Base-by-base conservation (phyloP, 64 coral and sea anemone genomes). In the Anthopleura sola region DNA sequence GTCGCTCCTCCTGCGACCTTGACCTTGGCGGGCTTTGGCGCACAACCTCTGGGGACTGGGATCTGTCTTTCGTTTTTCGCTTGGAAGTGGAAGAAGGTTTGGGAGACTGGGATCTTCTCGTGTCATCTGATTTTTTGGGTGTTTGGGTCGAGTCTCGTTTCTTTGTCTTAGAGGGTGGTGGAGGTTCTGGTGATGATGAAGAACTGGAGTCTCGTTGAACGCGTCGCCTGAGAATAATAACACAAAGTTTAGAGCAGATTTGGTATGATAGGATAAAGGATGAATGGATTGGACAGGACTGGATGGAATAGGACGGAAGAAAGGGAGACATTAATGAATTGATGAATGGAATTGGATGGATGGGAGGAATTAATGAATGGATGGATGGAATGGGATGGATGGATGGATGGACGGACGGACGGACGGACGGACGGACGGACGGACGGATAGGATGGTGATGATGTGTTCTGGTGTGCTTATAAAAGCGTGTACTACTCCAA, bases 171-270 rank as follows among this genome's bases (percentile, higher is more conserved):
- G 76, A 79, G 9, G 36, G 1, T 38, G 15, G 1, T 24, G 37
- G 37, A 23, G 36, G 18, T 7, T 79, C 38, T 2, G 38, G 76
- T 6, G 76, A 79, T 40, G 88, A 83, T n/a, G 88, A 90, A 18
- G 88, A 90, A 54, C 88, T 90, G 16, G 81, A 84, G 36, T 68
- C 80, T 54, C 47, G 66, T 6, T 75, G 69, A 24, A 71, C 60
- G 13, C 83, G 84, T 31, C 40, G 84, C 7, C 76, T 79, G 76
- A 33, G 8, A 46, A 79, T 28, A 23, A 33, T 16, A 32, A 71
- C 1, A 10, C 21, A 62, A 62, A 26, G 7, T 26, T 62, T 62
- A 71, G 29, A 71, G 31, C 2, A 14, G 3, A 71, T n/a, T 15
- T 8, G 6, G 17, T 19, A 21, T 3, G 55, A 21, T 3, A 21